phyloP scores from a whole-genome alignment of 2,888 invertebrate genomes.

The Cosmorhoe ocellata region DNA sequence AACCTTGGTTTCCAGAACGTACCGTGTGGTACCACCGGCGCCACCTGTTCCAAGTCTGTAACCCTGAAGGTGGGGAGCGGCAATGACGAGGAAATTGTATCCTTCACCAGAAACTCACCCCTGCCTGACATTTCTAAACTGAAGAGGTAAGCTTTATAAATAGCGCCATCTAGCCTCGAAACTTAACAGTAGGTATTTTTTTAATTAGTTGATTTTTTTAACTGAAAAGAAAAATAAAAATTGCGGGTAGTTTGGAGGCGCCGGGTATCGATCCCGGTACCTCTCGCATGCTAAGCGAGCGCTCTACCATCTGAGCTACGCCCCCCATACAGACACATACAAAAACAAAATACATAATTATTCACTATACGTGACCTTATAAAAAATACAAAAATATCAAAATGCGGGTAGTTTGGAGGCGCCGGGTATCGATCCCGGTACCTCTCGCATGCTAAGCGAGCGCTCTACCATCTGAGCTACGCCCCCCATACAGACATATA shows the following conservation, averaged over 20 bases:
- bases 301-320: slow-evolving; percentile 83
- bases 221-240: no score
- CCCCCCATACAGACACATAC: slow-evolving; percentile 49
- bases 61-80: slow-evolving; percentile 84
- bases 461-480: slow-evolving; percentile 83
- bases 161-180: no score
- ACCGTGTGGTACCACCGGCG: slow-evolving; percentile 92
- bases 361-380: not conserved
- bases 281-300: slow-evolving; percentile 83
- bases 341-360: not conserved
- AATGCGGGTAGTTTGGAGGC: slow-evolving; percentile 59
- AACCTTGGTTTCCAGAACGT: slow-evolving; percentile 83
- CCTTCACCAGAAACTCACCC: slow-evolving; percentile 83
- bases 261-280: slow-evolving; percentile 83
- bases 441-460: slow-evolving; percentile 83
- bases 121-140: slow-evolving; percentile 75
- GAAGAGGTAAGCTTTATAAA: slow-evolving; percentile 55
- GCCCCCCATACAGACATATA: slow-evolving; percentile 63
- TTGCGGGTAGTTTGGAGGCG: slow-evolving; percentile 62
- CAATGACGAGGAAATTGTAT: slow-evolving; percentile 83
- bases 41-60: slow-evolving; percentile 93
- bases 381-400: not conserved
- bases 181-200: no score
- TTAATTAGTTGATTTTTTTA: no score
- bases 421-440: slow-evolving; percentile 83